phyloP scores from a whole-genome alignment of 1,140 invertebrate species.

The Heliconius himera region DNA sequence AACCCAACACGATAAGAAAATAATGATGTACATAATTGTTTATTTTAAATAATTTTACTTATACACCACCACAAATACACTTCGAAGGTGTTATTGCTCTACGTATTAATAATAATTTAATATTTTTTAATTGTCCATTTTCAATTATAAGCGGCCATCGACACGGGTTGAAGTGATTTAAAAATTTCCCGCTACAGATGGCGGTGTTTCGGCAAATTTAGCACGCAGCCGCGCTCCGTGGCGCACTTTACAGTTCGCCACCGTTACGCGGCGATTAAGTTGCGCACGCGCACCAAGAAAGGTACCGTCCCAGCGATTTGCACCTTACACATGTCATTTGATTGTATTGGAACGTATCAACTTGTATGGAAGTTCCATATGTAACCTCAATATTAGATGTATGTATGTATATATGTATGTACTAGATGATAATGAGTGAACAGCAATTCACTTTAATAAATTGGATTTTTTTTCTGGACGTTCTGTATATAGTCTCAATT shows the following conservation, averaged over 20 bases:
- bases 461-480: too few species aligned
- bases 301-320: slow-evolving; percentile 47
- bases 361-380: slow-evolving; percentile 10
- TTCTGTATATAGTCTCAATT: neutral
- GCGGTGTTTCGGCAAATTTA: slow-evolving; percentile 79
- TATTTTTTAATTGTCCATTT: slow-evolving; percentile 48
- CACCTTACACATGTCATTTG: slow-evolving; percentile 55
- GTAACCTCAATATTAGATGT: neutral
- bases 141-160: slow-evolving; percentile 54
- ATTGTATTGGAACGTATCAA: slow-evolving; percentile 24
- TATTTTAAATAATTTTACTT: neutral
- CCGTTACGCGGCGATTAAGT: slow-evolving; percentile 78
- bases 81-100: neutral
- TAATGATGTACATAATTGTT: neutral
- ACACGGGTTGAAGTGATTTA: slow-evolving; percentile 63
- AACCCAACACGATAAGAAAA: too few species aligned
- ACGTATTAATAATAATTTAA: neutral
- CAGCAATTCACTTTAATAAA: too few species aligned
- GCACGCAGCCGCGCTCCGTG: slow-evolving; percentile 72
- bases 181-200: slow-evolving; percentile 75
- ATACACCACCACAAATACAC: neutral
- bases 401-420: too few species aligned
- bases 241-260: slow-evolving; percentile 77
- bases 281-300: slow-evolving; percentile 61
- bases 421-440: too few species aligned